phyloP scores from a whole-genome alignment of 2,888 invertebrate genomes.

The Troilus luridus region DNA sequence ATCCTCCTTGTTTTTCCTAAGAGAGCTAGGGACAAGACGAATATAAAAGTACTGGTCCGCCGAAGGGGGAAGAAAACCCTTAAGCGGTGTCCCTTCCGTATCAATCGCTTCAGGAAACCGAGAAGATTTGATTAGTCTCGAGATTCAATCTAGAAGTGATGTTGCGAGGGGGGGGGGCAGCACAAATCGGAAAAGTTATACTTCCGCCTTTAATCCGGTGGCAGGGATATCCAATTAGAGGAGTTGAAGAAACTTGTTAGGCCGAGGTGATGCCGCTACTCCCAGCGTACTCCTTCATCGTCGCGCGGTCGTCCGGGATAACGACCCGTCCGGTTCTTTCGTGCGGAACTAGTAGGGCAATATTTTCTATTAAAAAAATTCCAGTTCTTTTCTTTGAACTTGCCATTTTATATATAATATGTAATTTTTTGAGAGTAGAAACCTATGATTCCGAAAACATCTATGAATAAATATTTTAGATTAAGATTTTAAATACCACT shows the following conservation, averaged over 20 bases:
- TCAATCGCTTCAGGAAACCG: slow-evolving; percentile 18
- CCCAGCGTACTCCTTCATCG: not conserved
- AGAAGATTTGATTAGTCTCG: slow-evolving; percentile 51
- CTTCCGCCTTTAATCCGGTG: slow-evolving; percentile 35
- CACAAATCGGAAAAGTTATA: slow-evolving; percentile 56
- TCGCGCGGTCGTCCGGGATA: not conserved
- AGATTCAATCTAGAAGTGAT: slow-evolving; percentile 53
- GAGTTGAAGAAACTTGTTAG: slow-evolving; percentile 51
- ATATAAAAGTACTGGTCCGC: not conserved
- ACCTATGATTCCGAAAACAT: too few species aligned
- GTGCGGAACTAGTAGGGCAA: not conserved
- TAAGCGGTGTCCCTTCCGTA: slow-evolving; percentile 29
- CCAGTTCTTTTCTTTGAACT: not conserved
- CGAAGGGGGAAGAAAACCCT: not conserved
- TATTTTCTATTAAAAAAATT: not conserved
- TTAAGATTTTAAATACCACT: too few species aligned
- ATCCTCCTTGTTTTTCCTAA: not conserved
- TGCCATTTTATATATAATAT: not conserved
- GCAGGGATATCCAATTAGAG: slow-evolving; percentile 51
- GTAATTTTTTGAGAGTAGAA: not conserved
- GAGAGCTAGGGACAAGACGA: not conserved
- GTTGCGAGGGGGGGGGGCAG: not conserved
- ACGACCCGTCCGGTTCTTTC: not conserved
- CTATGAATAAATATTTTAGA: too few species aligned
- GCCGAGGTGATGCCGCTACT: slow-evolving; percentile 33